phyloP scores from a whole-genome alignment of 2,888 invertebrate species.

The Amphipoea lucens region DNA sequence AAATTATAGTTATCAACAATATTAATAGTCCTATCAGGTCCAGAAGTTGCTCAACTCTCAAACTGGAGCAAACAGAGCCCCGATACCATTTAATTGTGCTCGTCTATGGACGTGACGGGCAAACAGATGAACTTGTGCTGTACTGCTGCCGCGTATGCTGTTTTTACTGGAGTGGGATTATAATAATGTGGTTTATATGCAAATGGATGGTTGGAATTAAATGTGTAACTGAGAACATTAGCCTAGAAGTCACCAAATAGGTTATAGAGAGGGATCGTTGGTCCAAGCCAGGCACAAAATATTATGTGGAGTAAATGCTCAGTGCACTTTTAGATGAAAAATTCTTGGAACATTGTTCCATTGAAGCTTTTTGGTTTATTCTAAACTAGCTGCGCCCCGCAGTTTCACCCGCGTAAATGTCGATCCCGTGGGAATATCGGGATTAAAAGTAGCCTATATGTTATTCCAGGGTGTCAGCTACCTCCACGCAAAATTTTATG shows the following conservation, averaged over 20 bases:
- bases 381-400: too few relatives aligned
- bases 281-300: too few relatives aligned
- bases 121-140: constrained; percentile 23
- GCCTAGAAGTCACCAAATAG: not conserved
- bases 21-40: not conserved
- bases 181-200: not conserved
- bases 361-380: too few relatives aligned
- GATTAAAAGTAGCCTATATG: too few relatives aligned
- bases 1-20: not conserved
- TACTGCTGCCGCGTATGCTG: not conserved
- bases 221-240: not conserved
- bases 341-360: not conserved
- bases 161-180: not conserved
- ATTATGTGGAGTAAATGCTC: too few relatives aligned
- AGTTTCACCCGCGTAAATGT: too few relatives aligned
- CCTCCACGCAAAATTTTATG: too few relatives aligned
- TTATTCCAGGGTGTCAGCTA: too few relatives aligned
- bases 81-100: constrained; percentile 31
- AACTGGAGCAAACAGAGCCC: constrained; percentile 29
- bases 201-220: not conserved
- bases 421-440: too few relatives aligned
- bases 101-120: constrained; percentile 36
- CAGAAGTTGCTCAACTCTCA: constrained; percentile 25
- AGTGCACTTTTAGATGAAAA: not conserved
- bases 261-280: not conserved